Conservation (phyloP, 1,140 invertebrate genomes). For the Lepidurus arcticus region DNA sequence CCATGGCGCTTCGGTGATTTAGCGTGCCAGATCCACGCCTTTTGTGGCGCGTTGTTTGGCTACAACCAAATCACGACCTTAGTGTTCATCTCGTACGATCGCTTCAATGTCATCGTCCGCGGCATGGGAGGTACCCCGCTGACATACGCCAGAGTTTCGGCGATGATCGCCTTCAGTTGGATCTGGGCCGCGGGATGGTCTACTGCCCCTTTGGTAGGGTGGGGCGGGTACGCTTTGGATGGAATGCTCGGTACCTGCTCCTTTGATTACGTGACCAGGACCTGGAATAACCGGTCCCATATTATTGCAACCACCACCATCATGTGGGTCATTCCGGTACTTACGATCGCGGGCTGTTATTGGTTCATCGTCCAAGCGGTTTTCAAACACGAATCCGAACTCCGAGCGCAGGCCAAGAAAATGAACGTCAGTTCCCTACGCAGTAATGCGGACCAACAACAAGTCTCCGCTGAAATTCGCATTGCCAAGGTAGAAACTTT, state of each 20-base stretch:
- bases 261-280: slow-evolving; percentile 26
- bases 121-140: slow-evolving; percentile 41
- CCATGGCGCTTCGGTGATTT: slow-evolving; percentile 37
- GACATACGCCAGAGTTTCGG: slow-evolving; percentile 37
- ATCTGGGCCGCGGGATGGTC: slow-evolving; percentile 39
- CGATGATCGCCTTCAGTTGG: slow-evolving; percentile 41
- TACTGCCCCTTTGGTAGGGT: slow-evolving; percentile 41
- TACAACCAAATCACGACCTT: slow-evolving; percentile 41
- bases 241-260: slow-evolving; percentile 34
- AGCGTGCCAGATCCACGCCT: slow-evolving; percentile 37
- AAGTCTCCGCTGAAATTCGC: slow-evolving; percentile 37
- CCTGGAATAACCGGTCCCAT: slow-evolving; percentile 30
- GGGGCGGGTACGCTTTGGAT: slow-evolving; percentile 38
- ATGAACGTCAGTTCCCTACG: slow-evolving; percentile 43
- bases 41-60: slow-evolving; percentile 40
- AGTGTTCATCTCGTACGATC: slow-evolving; percentile 42
- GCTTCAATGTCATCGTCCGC: slow-evolving; percentile 43
- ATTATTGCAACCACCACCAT: slow-evolving; percentile 37
- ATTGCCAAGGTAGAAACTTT: slow-evolving; percentile 7
- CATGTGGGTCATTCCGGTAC: slow-evolving; percentile 42
- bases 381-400: slow-evolving; percentile 45
- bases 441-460: slow-evolving; percentile 43
- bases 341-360: slow-evolving; percentile 45
- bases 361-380: slow-evolving; percentile 46
- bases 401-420: slow-evolving; percentile 43